These are phyloP conservation scores for Vimba vimba DNA, from an alignment of 2,113 vertebrate species.

Conservation along the genomic window DNA sequence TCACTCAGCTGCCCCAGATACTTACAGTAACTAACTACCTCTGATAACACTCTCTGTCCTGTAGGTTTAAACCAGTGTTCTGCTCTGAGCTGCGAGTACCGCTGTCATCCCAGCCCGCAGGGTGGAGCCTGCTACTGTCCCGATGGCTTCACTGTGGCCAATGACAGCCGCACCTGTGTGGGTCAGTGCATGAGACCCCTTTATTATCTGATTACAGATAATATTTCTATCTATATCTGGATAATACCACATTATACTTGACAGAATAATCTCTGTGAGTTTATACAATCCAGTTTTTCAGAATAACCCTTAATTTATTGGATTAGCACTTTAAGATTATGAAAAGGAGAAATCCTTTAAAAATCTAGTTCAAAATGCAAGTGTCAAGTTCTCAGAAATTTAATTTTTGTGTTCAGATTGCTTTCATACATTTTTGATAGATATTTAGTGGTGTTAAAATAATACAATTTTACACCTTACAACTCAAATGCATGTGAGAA, in stretches of 20 bases:
- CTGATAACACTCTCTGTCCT: constrained; percentile 3
- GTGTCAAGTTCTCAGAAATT: not conserved
- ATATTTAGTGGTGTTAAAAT: too few relatives aligned
- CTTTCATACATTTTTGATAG: too few relatives aligned
- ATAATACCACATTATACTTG: not conserved
- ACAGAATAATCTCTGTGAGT: not conserved
- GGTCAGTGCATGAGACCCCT: constrained; percentile 62
- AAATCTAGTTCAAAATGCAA: not conserved
- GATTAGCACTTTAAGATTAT: too few relatives aligned
- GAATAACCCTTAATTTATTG: too few relatives aligned
- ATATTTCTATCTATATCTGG: not conserved
- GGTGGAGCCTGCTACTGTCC: constrained; percentile 76
- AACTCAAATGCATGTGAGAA: not conserved
- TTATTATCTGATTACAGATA: not conserved
- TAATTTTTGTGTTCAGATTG: too few relatives aligned
- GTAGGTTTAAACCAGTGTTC: constrained; percentile 70
- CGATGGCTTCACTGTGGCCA: constrained; percentile 72
- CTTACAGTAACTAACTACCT: not conserved
- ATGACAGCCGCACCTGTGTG: constrained; percentile 75
- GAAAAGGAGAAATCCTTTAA: not conserved
- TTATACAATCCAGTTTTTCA: not conserved
- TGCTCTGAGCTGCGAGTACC: constrained; percentile 73
- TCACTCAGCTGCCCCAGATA: not conserved
- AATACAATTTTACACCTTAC: not conserved
- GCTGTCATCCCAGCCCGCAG: constrained; percentile 71